Base-by-base conservation (phyloP, 2,888 invertebrate genomes). In the Lepidochitona cinerea region DNA sequence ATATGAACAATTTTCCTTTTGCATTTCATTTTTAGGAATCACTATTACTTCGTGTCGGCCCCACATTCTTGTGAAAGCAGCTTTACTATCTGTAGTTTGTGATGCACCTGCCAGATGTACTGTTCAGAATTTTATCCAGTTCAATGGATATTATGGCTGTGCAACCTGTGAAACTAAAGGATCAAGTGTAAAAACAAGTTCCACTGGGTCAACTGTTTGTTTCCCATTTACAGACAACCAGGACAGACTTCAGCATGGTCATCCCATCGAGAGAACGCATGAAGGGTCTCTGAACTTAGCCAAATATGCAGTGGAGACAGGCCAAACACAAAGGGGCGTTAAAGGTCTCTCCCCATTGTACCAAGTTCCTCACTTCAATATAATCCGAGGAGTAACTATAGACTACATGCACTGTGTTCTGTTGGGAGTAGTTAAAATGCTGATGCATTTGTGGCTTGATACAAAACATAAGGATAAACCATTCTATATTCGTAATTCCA, bases 381-480 rank as follows among this genome's bases (percentile, higher is more conserved):
- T 80, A 18, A 68, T 81, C 14, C 59, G 68, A n/a, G 78, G 80
- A 37, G 75, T 79, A 54, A 67, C 75, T 5, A 72, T 81, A 12
- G 80, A 82, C 68, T 82, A 83, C 66, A 81, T 83, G 82, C 81
- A 83, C 68, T 78, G 80, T 53, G 79, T 82, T 9, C 67, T 82
- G 26, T 77, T 80, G 37, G 81, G 83, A 26, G 77, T 81, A 18
- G 68, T 73, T n/a, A 75, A 76, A 68, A 70, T 73, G 70, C 32
- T 81, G 14, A 41, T 77, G 18, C 66, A 54, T 18, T 26, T 81
- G 26, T 83, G 80, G 81, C 72, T 79, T 64, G 75, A 76, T 71
- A 73, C 33, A 37, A 18, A 65, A 0, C 52, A 75, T 32, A 70
- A 59, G 37, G 68, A 70, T 29, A 69, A 70, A 64, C 26, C 33